Base-by-base conservation (phyloP, 2,797 vertebrate species). In the Acipenser transmontanus region DNA sequence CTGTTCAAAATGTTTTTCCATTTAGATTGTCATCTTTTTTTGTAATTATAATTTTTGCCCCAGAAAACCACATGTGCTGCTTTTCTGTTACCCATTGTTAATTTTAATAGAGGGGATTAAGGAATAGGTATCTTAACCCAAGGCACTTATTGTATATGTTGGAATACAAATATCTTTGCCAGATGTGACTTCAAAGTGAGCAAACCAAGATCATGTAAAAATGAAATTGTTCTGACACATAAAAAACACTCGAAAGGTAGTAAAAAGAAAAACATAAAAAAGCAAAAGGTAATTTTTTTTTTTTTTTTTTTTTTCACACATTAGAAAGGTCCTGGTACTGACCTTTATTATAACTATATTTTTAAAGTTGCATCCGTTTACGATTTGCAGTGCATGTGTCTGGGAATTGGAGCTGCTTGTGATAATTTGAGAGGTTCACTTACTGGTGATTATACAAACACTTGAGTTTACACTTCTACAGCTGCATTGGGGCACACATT, bases 391-490 rank as follows among this genome's bases (percentile, higher is more conserved):
- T 47, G 56, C 34, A 59, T 65, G 68, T 66, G 68, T 17, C 64
- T 47, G 59, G 48, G 13, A 8, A 47, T 60, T 17, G 49, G 59
- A 67, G 59, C 14, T 62, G 66, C 60, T 47, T 10, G 20, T n/a
- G 81, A 82, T 91, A 86, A 91, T 89, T 89, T 89, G 89, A 91
- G 84, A 82, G 78, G 81, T 87, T 86, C 84, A 34, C 82, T 77
- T 85, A 88, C 87, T 85, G 80, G 82, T 91, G 84, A 88, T 91
- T 91, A 89, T 77, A 79, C 68, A 66, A 85, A 80, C 76, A 69
- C 81, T 81, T 78, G 81, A 80, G 83, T 82, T 84, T 81, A 84
- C 83, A n/a, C n/a, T 85, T 86, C 85, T 84, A 82, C 84, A 84
- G 87, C 87, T 88, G 86, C 82, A 83, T 73, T 80, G 77, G 80